Evolutionary conservation across 2,113 vertebrate genomes (phyloP).

Genomic region (Cyprinus carpio): DNA sequence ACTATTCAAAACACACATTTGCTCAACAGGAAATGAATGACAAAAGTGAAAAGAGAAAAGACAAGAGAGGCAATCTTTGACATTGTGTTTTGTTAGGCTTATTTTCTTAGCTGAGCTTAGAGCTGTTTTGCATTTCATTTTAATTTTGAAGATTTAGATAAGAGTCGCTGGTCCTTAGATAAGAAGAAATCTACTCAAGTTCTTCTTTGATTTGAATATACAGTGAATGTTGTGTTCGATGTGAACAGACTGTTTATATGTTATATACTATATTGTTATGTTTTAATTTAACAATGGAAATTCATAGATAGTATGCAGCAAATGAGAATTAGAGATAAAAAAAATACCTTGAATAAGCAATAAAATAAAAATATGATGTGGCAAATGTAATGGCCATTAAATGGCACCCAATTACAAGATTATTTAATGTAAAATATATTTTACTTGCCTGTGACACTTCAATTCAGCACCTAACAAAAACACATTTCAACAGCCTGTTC

Average conservation of each 20-base stretch:
- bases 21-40: slow-evolving; percentile 14
- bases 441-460: background rate
- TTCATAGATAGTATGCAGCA: too few relatives aligned
- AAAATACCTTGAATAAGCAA: background rate
- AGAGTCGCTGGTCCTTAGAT: background rate
- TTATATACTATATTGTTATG: too few relatives aligned
- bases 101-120: background rate
- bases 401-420: background rate
- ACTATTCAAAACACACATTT: slow-evolving; percentile 34
- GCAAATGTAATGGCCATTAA: background rate
- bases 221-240: too few relatives aligned
- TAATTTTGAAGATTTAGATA: slow-evolving; percentile 6
- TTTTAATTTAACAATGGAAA: too few relatives aligned
- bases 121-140: slow-evolving; percentile 24
- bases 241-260: too few relatives aligned
- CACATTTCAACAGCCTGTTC: background rate
- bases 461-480: background rate
- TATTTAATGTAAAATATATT: background rate
- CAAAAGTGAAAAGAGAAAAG: background rate
- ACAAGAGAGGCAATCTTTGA: slow-evolving; percentile 13
- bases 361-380: background rate
- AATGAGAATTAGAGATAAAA: too few relatives aligned
- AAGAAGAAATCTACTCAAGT: background rate
- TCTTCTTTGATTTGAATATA: too few relatives aligned
- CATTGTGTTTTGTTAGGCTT: background rate